phyloP scores from a whole-genome alignment of 2,888 invertebrate species.

The Colostygia pectinataria region DNA sequence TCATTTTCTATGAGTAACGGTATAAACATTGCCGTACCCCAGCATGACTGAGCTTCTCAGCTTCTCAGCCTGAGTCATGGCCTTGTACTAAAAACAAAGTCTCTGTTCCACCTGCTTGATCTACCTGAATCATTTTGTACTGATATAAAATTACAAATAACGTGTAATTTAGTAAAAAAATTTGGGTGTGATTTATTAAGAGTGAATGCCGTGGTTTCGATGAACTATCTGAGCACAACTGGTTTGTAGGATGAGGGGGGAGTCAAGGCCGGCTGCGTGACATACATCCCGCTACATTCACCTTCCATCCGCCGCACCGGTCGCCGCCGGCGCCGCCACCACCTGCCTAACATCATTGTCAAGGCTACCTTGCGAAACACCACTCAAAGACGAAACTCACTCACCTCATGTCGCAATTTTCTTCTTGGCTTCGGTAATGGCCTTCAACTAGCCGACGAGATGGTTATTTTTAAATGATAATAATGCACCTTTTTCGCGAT shows the following conservation, averaged over 20 bases:
- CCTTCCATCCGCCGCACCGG: constrained; percentile 66
- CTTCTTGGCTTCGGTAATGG: constrained; percentile 45
- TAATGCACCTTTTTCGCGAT: neutral
- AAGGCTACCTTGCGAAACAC: constrained; percentile 76
- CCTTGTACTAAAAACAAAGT: constrained; percentile 19
- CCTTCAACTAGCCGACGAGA: constrained; percentile 47
- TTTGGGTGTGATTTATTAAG: constrained; percentile 25
- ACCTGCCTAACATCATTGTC: constrained; percentile 71
- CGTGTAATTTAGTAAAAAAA: neutral
- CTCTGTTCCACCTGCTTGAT: constrained; percentile 24
- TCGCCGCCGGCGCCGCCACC: constrained; percentile 50
- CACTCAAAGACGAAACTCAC: constrained; percentile 56
- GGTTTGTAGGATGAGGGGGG: constrained; percentile 63
- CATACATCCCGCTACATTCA: constrained; percentile 78
- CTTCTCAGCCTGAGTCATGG: constrained; percentile 31
- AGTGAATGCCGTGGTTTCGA: constrained; percentile 35
- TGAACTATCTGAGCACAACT: constrained; percentile 46
- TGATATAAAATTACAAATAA: neutral
- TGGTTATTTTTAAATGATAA: constrained; percentile 33
- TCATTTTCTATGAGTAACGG: constrained; percentile 28
- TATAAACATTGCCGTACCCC: constrained; percentile 15
- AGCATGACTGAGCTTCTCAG: constrained; percentile 23
- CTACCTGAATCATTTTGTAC: neutral
- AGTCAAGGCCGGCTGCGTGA: constrained; percentile 75
- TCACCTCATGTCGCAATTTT: constrained; percentile 58